These are phyloP conservation scores for Hoplostethus atlanticus DNA, from an alignment of 2,797 vertebrate genomes.

Conservation along the genomic window DNA sequence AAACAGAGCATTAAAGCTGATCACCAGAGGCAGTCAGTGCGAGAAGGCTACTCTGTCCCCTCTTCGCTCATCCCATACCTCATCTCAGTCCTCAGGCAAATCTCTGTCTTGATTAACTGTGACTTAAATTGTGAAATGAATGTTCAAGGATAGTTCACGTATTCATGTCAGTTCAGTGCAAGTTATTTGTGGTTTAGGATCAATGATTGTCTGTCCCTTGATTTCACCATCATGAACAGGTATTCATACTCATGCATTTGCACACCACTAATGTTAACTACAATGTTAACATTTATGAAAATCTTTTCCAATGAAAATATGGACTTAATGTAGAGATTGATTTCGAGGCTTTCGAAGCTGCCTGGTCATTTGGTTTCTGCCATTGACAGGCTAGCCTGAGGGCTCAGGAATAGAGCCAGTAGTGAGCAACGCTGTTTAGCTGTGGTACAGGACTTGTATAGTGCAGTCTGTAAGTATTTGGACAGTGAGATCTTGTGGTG, in stretches of 20 bases:
- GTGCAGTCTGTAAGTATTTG: too few species aligned
- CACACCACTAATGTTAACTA: too few species aligned
- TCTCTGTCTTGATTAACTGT: background rate
- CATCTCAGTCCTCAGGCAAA: background rate
- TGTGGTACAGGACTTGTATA: slow-evolving; percentile 6
- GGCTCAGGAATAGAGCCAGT: slow-evolving; percentile 6
- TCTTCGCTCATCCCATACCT: background rate
- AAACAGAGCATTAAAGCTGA: slow-evolving; percentile 60
- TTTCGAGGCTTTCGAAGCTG: too few species aligned
- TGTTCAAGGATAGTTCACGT: background rate
- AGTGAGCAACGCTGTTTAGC: background rate
- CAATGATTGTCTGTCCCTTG: background rate
- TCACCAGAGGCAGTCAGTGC: slow-evolving; percentile 36
- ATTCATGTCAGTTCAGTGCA: background rate
- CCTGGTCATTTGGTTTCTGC: too few species aligned
- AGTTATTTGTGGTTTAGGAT: background rate
- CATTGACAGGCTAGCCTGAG: too few species aligned
- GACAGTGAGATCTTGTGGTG: too few species aligned
- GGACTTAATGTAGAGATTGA: too few species aligned
- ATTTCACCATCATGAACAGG: too few species aligned
- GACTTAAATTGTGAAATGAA: background rate
- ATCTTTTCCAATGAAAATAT: too few species aligned
- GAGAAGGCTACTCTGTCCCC: slow-evolving; percentile 11
- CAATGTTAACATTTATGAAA: too few species aligned
- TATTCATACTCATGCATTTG: too few species aligned